phyloP scores from a whole-genome alignment of 2,113 vertebrate genomes.

The Cromileptes altivelis region DNA sequence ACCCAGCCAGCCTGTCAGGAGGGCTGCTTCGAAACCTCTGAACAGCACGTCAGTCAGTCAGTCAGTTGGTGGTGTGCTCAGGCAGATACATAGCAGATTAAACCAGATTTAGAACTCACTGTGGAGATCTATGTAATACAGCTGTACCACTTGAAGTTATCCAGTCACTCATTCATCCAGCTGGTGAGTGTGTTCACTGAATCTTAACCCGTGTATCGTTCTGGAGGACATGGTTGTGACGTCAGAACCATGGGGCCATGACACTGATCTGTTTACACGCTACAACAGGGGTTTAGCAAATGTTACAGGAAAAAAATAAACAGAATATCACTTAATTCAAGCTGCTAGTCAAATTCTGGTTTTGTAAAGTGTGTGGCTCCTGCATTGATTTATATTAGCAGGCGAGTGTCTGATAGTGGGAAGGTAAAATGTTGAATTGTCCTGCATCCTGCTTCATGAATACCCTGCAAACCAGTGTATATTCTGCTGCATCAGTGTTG shows the following conservation, averaged over 20 bases:
- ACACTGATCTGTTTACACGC: not conserved
- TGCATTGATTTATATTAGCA: not conserved
- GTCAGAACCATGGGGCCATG: not conserved
- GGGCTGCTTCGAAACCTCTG: no score
- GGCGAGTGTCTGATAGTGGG: not conserved
- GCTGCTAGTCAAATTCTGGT: not conserved
- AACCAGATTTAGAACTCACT: slow-evolving; percentile 26
- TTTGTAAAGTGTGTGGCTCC: not conserved
- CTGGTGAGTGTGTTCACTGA: slow-evolving; percentile 10
- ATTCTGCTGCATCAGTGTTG: slow-evolving; percentile 41
- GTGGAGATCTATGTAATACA: slow-evolving; percentile 25
- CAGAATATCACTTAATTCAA: not conserved
- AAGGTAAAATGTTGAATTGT: not conserved
- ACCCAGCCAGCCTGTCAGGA: not conserved
- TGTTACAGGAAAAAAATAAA: not conserved
- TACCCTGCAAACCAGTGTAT: not conserved
- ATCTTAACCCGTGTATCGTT: not conserved
- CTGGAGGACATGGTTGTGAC: not conserved
- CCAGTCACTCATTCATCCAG: slow-evolving; percentile 21
- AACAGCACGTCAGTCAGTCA: not conserved
- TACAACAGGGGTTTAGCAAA: not conserved
- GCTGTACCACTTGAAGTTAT: slow-evolving; percentile 21
- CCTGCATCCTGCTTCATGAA: not conserved
- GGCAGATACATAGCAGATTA: slow-evolving; percentile 43
- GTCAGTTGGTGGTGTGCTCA: not conserved